Percentiles rank a stretch among this genome's conserved stretches.
These are phyloP conservation scores for Drosophila subquinaria DNA, from an alignment of 2,888 invertebrate species.

Conservation along the genomic window DNA sequence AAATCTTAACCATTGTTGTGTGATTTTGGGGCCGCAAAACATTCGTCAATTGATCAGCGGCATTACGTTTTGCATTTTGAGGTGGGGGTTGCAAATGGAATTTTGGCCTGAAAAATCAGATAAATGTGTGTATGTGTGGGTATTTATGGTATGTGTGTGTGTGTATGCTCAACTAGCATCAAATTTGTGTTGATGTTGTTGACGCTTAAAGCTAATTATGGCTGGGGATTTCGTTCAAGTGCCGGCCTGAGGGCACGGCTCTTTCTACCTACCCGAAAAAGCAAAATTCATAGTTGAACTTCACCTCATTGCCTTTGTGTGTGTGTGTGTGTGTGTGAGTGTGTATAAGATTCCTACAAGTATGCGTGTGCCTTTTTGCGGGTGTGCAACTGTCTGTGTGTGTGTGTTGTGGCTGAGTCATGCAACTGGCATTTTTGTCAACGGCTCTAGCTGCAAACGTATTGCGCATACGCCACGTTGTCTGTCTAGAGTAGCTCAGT, in stretches of 20 bases:
- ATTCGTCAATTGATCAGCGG: constrained; percentile 72
- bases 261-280: constrained; percentile 46
- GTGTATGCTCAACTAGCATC: constrained; percentile 48
- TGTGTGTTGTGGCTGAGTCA: constrained; percentile 54
- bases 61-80: constrained; percentile 70
- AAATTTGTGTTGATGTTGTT: constrained; percentile 50
- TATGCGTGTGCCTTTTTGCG: constrained; percentile 11
- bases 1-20: constrained; percentile 28
- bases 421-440: constrained; percentile 50
- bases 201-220: constrained; percentile 66
- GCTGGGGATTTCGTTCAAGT: constrained; percentile 25
- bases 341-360: background rate
- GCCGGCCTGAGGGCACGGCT: constrained; percentile 63
- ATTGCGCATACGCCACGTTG: constrained; percentile 43
- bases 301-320: constrained; percentile 61
- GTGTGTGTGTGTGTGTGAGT: background rate
- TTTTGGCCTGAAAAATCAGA: constrained; percentile 70
- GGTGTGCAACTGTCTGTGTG: constrained; percentile 12
- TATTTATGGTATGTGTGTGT: constrained; percentile 39
- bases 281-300: constrained; percentile 66
- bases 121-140: constrained; percentile 32
- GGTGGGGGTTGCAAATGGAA: constrained; percentile 76
- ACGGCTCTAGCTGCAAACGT: constrained; percentile 15
- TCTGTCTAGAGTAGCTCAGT: constrained; percentile 15
- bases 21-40: constrained; percentile 27